These are phyloP conservation scores for Atherinosoma microstoma DNA, from an alignment of 2,797 vertebrate genomes.

Conservation along the genomic window DNA sequence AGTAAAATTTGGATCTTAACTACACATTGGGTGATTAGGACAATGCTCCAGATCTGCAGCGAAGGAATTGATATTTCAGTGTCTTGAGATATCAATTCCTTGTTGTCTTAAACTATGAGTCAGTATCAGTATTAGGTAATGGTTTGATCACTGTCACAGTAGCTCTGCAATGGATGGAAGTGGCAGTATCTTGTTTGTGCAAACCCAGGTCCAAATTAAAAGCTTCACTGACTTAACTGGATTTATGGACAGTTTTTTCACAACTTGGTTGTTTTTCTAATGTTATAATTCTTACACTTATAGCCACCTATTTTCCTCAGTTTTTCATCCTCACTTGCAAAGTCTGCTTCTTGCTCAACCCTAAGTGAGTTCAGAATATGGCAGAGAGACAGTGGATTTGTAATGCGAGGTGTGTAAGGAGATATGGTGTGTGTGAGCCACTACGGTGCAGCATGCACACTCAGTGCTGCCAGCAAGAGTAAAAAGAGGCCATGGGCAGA, in stretches of 20 bases:
- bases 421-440: constrained; percentile 74
- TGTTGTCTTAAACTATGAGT: constrained; percentile 63
- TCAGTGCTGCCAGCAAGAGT: constrained; percentile 52
- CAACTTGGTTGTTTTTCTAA: constrained; percentile 16
- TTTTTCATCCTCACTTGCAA: constrained; percentile 31
- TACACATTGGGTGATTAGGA: constrained; percentile 45
- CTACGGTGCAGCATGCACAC: constrained; percentile 44
- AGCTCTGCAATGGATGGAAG: constrained; percentile 44
- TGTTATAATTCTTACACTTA: constrained; percentile 6
- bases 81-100: neutral
- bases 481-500: constrained; percentile 61
- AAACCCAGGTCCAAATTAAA: constrained; percentile 25
- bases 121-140: constrained; percentile 57
- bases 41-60: constrained; percentile 53
- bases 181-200: constrained; percentile 32
- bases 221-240: constrained; percentile 4
- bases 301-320: constrained; percentile 12
- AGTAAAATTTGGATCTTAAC: constrained; percentile 43
- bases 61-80: constrained; percentile 71
- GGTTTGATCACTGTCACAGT: constrained; percentile 42
- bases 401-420: constrained; percentile 72
- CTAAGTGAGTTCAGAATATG: constrained; percentile 55
- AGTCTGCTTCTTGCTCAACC: constrained; percentile 34
- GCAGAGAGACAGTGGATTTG: constrained; percentile 58
- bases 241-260: constrained; percentile 14